phyloP scores from a whole-genome alignment of 2,797 vertebrate species.

The Sebastiscus albofasciatus region DNA sequence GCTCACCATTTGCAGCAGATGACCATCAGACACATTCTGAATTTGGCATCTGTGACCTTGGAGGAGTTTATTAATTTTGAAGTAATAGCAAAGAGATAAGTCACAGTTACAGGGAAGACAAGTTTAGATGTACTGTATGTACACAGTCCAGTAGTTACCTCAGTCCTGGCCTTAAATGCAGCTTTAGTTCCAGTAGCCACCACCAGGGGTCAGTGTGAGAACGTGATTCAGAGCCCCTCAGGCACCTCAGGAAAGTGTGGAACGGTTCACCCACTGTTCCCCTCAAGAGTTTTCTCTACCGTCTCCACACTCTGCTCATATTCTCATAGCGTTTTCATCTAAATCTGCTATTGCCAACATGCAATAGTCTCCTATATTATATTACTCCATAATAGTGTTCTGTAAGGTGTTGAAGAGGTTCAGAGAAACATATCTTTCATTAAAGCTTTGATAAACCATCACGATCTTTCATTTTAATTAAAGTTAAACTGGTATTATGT shows the following conservation, averaged over 20 bases:
- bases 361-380: background rate
- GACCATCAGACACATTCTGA: background rate
- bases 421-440: conserved; percentile 3
- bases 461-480: conserved; percentile 45
- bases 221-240: conserved; percentile 18
- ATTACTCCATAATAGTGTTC: background rate
- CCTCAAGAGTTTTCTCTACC: background rate
- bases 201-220: conserved; percentile 76
- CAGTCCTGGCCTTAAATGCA: background rate
- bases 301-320: background rate
- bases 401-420: background rate
- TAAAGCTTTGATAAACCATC: conserved; percentile 17
- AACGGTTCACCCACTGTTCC: conserved; percentile 6
- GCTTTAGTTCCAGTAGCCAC: conserved; percentile 1
- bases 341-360: background rate
- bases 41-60: background rate
- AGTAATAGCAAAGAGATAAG: background rate
- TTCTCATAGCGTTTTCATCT: background rate
- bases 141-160: background rate
- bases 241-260: conserved; percentile 45
- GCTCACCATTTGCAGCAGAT: too few species aligned
- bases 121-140: background rate
- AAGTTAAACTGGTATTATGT: conserved; percentile 30
- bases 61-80: background rate
- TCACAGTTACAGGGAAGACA: background rate